Conservation (phyloP, 1,140 invertebrate species). For the Drosophila erecta region DNA sequence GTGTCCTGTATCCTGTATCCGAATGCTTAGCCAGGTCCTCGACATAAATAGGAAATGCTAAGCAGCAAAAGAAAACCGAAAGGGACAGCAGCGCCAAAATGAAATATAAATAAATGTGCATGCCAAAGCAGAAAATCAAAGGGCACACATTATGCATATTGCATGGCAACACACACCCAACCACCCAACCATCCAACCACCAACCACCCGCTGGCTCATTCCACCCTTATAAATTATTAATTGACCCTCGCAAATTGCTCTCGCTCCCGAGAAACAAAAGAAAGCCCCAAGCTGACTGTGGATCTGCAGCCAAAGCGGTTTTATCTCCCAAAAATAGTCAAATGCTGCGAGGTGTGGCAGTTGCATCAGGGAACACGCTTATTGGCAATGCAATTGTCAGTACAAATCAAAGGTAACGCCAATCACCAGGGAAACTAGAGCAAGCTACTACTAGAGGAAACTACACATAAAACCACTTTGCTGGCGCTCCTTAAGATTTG, state of each 20-base stretch:
- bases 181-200: slow-evolving; percentile 13
- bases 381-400: slow-evolving; percentile 48
- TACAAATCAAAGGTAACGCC: slow-evolving; percentile 47
- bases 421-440: slow-evolving; percentile 25
- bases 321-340: slow-evolving; percentile 3
- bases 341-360: background rate
- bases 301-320: slow-evolving; percentile 1
- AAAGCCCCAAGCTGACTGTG: background rate
- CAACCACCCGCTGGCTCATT: background rate
- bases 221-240: slow-evolving; percentile 51
- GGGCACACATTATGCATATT: slow-evolving; percentile 78
- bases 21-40: slow-evolving; percentile 70
- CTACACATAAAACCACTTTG: slow-evolving; percentile 49
- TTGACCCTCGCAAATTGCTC: slow-evolving; percentile 34
- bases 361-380: slow-evolving; percentile 12
- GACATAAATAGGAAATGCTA: slow-evolving; percentile 71
- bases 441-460: too few species aligned
- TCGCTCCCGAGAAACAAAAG: background rate
- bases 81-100: slow-evolving; percentile 59
- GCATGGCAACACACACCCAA: slow-evolving; percentile 31
- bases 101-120: slow-evolving; percentile 79
- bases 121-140: slow-evolving; percentile 72
- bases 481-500: background rate
- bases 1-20: slow-evolving; percentile 29
- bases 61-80: slow-evolving; percentile 40